These are phyloP conservation scores for Hydraecia micacea DNA, from an alignment of 2,888 invertebrate genomes.

Conservation along the genomic window DNA sequence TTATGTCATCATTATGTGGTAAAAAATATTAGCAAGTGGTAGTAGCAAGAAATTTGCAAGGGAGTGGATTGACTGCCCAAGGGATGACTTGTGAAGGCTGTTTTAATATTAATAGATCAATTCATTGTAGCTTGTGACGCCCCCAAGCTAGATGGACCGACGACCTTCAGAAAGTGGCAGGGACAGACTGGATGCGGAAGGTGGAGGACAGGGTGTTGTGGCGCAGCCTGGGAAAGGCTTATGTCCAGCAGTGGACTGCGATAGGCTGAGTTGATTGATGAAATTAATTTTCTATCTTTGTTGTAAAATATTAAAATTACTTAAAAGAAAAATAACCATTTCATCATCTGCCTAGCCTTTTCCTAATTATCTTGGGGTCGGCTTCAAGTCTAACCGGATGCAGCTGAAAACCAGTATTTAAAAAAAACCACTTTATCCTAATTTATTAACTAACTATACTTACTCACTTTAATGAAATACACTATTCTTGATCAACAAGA, in stretches of 20 bases:
- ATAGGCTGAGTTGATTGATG: too few species aligned
- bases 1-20: not conserved
- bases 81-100: not conserved
- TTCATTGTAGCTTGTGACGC: not conserved
- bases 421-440: not conserved
- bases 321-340: too few species aligned
- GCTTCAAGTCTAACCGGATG: too few species aligned
- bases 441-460: not conserved
- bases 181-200: not conserved
- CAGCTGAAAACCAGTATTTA: too few species aligned
- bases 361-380: too few species aligned
- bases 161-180: too few species aligned
- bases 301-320: not conserved
- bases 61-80: not conserved
- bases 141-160: too few species aligned
- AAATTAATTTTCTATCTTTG: not conserved
- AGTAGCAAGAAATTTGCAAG: not conserved
- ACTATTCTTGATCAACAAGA: not conserved
- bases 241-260: too few species aligned
- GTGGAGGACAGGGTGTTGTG: not conserved
- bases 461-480: not conserved
- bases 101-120: not conserved
- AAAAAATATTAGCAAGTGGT: not conserved
- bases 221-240: not conserved
- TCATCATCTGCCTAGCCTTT: too few species aligned